Evolutionary conservation across 2,113 vertebrate genomes (phyloP), one percentile per base, ranked within the genome.

Genomic region (Colius striatus): DNA sequence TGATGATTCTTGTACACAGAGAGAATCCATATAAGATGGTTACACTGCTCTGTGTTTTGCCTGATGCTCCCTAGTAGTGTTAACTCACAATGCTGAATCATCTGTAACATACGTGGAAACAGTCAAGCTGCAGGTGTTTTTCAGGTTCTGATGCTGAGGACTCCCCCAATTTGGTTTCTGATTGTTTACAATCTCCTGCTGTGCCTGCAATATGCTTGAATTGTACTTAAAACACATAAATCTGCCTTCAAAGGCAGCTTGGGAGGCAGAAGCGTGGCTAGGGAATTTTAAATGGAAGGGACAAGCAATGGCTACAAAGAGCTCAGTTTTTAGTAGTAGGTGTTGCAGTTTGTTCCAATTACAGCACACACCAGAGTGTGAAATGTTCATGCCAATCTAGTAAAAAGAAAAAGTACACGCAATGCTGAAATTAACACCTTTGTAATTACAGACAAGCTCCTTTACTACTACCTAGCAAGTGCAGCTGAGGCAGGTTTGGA

Each of bases 161-260:
- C 96, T 87, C 87, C 66, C 66, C 47, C 84, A 96, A 1, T 96
- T 97, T 94, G 75, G 73, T 96, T 95, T 97, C 93, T 92, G 96
- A 97, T 98, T 98, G 98, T 98, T 98, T 98, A 98, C 97, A 97
- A 62, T 97, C 93, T 96, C 97, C 95, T 96, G 97, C 97, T 97
- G 98, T 96, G 95, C 96, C 90, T 86, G 81, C 96, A 95, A 96
- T 96, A 97, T 96, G 95, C 89, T 96, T 95, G 96, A 97, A 97
- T 98, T 96, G 96, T 97, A 96, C 97, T 97, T 96, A 97, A 98
- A 98, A 97, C 97, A 97, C 96, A 98, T 97, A 98, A 98, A 98
- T 98, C 96, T 96, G 87, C 94, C 97, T 98, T 98, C 98, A 98
- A 98, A 98, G 96, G 95, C 97, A 96, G 94, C 90, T 96, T 96